Conservation (phyloP, 2,113 vertebrate genomes). For the Cygnus atratus region DNA sequence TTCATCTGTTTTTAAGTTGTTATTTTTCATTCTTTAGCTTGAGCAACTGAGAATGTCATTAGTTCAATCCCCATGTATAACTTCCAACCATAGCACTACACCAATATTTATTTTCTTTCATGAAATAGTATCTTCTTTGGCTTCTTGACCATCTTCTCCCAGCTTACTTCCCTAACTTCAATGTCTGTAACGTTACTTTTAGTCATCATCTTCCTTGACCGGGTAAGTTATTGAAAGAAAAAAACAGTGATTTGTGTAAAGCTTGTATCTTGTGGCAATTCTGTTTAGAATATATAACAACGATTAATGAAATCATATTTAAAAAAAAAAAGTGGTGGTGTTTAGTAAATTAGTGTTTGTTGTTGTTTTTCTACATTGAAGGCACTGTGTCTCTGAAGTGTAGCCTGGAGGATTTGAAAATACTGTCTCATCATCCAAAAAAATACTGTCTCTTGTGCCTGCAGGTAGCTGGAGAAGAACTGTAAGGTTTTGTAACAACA, state of each 20-base stretch:
- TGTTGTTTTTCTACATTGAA: background rate
- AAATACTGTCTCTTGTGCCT: background rate
- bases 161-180: background rate
- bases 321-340: background rate
- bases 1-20: slow-evolving; percentile 5
- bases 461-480: background rate
- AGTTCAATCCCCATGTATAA: background rate
- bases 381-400: background rate
- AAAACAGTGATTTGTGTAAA: background rate
- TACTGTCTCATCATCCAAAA: background rate
- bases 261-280: background rate
- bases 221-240: background rate
- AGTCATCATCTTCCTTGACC: background rate
- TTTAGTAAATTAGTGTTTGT: background rate
- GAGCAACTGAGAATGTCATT: background rate
- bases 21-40: slow-evolving; percentile 21
- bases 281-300: background rate
- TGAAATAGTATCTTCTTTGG: background rate
- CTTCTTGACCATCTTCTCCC: background rate
- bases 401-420: background rate
- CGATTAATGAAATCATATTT: background rate
- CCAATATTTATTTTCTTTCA: slow-evolving; percentile 5
- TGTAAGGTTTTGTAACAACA: background rate
- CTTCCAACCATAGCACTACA: slow-evolving; percentile 5
- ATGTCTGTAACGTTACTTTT: background rate